Conservation (phyloP, 2,797 vertebrate genomes). For the Sebastes melanostomus region DNA sequence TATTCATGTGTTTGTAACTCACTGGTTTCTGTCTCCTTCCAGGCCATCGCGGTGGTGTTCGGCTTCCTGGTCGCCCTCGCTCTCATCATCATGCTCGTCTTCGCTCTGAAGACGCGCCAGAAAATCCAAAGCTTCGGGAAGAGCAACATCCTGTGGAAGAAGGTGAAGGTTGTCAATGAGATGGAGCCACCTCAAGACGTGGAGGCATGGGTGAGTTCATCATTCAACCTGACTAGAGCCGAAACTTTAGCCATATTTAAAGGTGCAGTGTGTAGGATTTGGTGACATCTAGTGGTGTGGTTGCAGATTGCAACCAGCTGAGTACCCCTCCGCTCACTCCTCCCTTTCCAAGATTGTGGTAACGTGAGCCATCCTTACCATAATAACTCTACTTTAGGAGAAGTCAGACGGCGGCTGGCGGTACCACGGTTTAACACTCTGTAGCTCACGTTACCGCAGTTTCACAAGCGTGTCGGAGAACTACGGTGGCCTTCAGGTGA, state of each 20-base stretch:
- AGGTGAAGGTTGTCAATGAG: slow-evolving; percentile 75
- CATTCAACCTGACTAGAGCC: background rate
- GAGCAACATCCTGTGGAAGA: slow-evolving; percentile 89
- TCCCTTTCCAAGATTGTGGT: no score
- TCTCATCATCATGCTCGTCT: slow-evolving; percentile 89
- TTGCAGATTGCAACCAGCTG: no score
- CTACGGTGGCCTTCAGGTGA: no score
- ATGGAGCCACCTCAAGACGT: slow-evolving; percentile 81
- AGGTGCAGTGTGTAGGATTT: no score
- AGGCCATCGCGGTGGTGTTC: slow-evolving; percentile 91
- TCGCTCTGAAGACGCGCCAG: slow-evolving; percentile 88
- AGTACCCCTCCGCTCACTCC: no score
- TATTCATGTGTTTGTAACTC: background rate
- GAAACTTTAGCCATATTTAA: background rate
- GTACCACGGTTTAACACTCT: no score
- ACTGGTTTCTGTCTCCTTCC: background rate
- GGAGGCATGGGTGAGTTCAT: slow-evolving; percentile 88
- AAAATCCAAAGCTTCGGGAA: slow-evolving; percentile 86
- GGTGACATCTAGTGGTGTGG: no score
- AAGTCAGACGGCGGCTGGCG: no score
- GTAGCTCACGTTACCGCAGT: no score
- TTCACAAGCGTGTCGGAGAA: no score
- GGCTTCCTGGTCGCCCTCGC: slow-evolving; percentile 86
- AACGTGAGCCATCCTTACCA: no score
- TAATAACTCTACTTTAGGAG: no score